phyloP scores from a whole-genome alignment of 2,797 vertebrate species.

The Erpetoichthys calabaricus region DNA sequence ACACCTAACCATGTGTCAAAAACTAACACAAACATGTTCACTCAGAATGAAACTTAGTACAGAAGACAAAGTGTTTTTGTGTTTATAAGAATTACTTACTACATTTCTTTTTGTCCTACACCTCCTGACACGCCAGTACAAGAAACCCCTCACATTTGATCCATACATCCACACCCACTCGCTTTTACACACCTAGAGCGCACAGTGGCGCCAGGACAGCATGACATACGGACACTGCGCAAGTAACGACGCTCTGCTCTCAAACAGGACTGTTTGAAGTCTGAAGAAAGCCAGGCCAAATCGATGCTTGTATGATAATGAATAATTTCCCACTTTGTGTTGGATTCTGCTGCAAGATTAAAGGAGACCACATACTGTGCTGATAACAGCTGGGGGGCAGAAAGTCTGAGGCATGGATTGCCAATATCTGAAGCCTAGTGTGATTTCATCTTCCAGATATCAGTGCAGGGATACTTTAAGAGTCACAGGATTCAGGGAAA shows the following conservation, averaged over 20 bases:
- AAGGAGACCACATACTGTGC: constrained; percentile 23
- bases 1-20: too few species aligned
- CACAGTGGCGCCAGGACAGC: too few species aligned
- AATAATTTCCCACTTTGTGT: constrained; percentile 41
- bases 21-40: too few species aligned
- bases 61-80: too few species aligned
- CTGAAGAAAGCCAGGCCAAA: constrained; percentile 18
- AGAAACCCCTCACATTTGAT: too few species aligned
- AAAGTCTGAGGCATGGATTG: constrained; percentile 7
- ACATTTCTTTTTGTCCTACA: too few species aligned
- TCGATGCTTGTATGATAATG: constrained; percentile 31
- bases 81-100: too few species aligned
- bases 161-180: too few species aligned
- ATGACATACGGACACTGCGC: too few species aligned
- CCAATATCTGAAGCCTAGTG: constrained; percentile 16
- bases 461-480: constrained; percentile 11
- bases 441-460: constrained; percentile 19
- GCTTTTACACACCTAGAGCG: too few species aligned
- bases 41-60: too few species aligned
- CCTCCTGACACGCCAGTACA: too few species aligned
- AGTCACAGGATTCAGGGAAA: constrained; percentile 9
- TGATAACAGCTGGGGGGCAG: constrained; percentile 21
- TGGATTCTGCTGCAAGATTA: constrained; percentile 27
- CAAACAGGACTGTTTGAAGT: constrained; percentile 34
- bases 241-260: constrained; percentile 7